phyloP scores from a whole-genome alignment of 1,140 invertebrate species.

The Lucilia cuprina region DNA sequence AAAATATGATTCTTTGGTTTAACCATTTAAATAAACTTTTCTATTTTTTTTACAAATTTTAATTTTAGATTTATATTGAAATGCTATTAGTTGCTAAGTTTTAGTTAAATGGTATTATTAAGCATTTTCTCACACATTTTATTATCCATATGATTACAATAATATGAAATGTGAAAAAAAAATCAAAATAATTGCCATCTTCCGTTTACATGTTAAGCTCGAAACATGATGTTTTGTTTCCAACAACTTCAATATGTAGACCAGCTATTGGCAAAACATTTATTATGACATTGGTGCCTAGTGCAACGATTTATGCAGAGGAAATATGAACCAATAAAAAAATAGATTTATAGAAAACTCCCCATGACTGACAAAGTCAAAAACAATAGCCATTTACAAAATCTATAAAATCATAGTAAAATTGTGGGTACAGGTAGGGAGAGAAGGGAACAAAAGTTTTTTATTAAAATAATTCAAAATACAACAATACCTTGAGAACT shows the following conservation, averaged over 20 bases:
- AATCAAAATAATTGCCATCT: conserved; percentile 24
- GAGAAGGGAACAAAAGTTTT: background rate
- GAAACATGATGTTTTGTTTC: background rate
- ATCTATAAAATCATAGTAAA: background rate
- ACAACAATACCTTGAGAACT: conserved; percentile 22
- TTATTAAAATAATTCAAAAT: background rate
- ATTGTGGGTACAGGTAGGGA: background rate
- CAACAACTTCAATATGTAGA: background rate
- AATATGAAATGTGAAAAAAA: background rate
- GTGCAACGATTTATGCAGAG: too few species aligned
- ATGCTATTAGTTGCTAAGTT: background rate
- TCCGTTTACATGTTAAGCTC: background rate
- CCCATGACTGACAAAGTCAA: background rate
- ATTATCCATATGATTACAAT: background rate
- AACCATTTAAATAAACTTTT: too few species aligned
- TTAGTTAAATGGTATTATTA: background rate
- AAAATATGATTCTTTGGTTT: too few species aligned
- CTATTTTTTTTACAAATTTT: too few species aligned
- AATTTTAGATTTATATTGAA: background rate
- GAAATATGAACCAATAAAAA: too few species aligned
- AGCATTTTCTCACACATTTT: background rate
- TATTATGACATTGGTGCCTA: too few species aligned
- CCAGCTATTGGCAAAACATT: too few species aligned
- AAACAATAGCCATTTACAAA: conserved; percentile 19
- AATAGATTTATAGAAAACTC: too few species aligned